phyloP scores from a whole-genome alignment of 2,113 vertebrate species.

The Sebastes schlegelii region DNA sequence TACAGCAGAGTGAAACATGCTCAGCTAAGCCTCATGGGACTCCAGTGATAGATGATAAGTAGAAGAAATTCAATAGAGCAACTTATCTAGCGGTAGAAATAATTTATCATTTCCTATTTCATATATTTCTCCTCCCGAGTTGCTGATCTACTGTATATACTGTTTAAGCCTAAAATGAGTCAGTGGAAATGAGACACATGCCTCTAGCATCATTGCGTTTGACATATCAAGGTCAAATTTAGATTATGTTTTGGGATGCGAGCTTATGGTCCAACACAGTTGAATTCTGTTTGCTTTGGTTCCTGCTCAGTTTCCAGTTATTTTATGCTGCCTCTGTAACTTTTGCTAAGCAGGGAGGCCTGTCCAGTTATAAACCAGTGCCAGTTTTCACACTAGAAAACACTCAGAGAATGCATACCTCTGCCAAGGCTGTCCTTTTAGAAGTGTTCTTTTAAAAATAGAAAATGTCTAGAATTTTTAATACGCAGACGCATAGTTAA shows the following conservation, averaged over 20 bases:
- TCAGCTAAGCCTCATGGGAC: conserved; percentile 27
- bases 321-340: conserved; percentile 43
- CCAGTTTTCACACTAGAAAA: conserved; percentile 15
- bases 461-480: neutral
- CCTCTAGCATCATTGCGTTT: conserved; percentile 30
- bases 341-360: conserved; percentile 22
- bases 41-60: conserved; percentile 51
- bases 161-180: conserved; percentile 3
- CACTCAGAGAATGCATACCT: neutral
- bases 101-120: conserved; percentile 44
- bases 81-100: conserved; percentile 35
- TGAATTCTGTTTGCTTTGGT: conserved; percentile 28
- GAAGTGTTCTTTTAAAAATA: neutral
- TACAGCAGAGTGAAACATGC: conserved; percentile 53
- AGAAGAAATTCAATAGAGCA: conserved; percentile 37
- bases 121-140: conserved; percentile 25
- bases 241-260: conserved; percentile 23
- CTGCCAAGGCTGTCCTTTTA: neutral
- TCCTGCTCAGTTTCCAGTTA: conserved; percentile 16
- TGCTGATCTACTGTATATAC: conserved; percentile 8
- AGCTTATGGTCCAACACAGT: conserved; percentile 5
- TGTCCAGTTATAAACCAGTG: conserved; percentile 1
- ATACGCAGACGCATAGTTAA: neutral
- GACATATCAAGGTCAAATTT: conserved; percentile 50
- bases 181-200: conserved; percentile 23